phyloP scores from a whole-genome alignment of 2,113 vertebrate species.

The Progne subis region DNA sequence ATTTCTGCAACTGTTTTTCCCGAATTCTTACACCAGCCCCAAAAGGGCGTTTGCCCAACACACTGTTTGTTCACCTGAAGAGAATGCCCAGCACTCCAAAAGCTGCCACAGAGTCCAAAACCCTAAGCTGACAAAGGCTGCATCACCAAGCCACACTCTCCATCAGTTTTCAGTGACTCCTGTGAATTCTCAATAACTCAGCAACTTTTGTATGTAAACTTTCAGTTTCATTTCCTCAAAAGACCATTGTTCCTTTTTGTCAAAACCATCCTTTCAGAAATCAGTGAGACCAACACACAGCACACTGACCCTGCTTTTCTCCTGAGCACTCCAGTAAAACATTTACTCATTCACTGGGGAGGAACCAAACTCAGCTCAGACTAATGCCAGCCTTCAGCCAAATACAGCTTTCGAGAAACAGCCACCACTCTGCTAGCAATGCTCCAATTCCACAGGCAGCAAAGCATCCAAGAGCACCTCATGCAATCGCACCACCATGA shows the following conservation, averaged over 20 bases:
- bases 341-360: not conserved
- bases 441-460: not conserved
- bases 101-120: not conserved
- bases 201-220: fast-evolving
- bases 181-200: not conserved
- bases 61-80: not conserved
- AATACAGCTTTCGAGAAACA: not conserved
- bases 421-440: not conserved
- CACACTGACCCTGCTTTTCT: not conserved
- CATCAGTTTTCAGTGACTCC: not conserved
- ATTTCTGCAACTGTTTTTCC: not conserved
- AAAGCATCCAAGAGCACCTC: not conserved
- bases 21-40: not conserved
- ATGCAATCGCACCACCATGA: fast-evolving
- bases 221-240: not conserved
- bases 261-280: not conserved
- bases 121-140: not conserved
- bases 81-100: not conserved
- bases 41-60: not conserved
- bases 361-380: not conserved
- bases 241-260: not conserved
- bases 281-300: not conserved
- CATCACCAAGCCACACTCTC: not conserved
- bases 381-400: not conserved
- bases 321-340: not conserved